phyloP scores from a whole-genome alignment of 2,888 invertebrate species.

The Drosophila quinaria region DNA sequence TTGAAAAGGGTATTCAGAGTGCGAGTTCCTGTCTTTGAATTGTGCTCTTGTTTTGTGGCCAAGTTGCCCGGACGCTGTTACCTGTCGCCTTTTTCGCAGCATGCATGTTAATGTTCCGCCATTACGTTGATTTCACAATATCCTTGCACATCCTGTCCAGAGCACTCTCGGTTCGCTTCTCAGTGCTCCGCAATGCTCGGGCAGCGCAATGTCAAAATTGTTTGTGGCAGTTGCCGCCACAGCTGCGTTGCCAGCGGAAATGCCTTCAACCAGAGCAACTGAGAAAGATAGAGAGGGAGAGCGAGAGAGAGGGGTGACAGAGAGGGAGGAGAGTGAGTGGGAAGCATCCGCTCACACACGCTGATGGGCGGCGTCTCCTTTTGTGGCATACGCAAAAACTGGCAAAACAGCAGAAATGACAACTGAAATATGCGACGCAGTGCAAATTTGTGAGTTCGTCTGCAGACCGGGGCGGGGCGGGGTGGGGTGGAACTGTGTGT shows the following conservation, averaged over 20 bases:
- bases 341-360: conserved; percentile 18
- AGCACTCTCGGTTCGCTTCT: conserved; percentile 47
- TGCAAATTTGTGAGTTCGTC: conserved; percentile 58
- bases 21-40: background rate
- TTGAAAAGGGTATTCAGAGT: conserved; percentile 25
- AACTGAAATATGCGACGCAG: conserved; percentile 74
- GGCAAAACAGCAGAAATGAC: conserved; percentile 77
- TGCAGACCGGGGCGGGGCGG: background rate
- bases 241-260: conserved; percentile 76
- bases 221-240: conserved; percentile 76
- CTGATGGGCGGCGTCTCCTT: conserved; percentile 36
- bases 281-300: background rate
- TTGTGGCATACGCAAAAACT: conserved; percentile 67
- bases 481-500: conserved; percentile 29
- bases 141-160: conserved; percentile 77
- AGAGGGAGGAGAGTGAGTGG: conserved; percentile 5
- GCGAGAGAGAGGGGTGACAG: too few relatives aligned
- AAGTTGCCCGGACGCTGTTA: conserved; percentile 51
- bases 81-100: conserved; percentile 62
- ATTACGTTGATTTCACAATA: conserved; percentile 81
- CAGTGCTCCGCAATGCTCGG: conserved; percentile 33
- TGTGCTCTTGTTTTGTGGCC: conserved; percentile 52
- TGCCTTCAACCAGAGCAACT: conserved; percentile 44
- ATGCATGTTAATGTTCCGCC: conserved; percentile 75
- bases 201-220: conserved; percentile 75